Conservation (phyloP, 1,140 invertebrate genomes). For the Macrocentrus cingulum region DNA sequence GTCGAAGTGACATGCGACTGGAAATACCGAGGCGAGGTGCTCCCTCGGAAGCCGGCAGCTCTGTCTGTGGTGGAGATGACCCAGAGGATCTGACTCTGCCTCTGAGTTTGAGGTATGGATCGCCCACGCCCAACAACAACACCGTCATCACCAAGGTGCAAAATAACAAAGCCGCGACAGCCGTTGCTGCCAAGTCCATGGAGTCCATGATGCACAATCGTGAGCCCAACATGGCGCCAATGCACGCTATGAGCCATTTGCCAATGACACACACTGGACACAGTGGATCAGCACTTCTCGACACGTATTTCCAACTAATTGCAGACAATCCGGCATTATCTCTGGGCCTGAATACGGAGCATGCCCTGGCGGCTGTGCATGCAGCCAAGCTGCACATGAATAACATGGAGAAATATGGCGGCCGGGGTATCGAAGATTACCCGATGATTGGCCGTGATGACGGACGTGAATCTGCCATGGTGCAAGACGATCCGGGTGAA, state of each 20-base stretch:
- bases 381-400: slow-evolving; percentile 72
- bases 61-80: slow-evolving; percentile 74
- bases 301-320: slow-evolving; percentile 83
- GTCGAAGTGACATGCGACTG: slow-evolving; percentile 74
- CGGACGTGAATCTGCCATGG: slow-evolving; percentile 37
- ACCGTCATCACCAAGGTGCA: slow-evolving; percentile 54
- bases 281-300: slow-evolving; percentile 73
- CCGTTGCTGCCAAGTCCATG: slow-evolving; percentile 64
- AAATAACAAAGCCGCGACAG: slow-evolving; percentile 35
- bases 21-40: slow-evolving; percentile 66
- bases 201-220: slow-evolving; percentile 59
- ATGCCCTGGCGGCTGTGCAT: slow-evolving; percentile 61
- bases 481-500: slow-evolving; percentile 46
- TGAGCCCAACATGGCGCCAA: slow-evolving; percentile 57
- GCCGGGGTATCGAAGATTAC: slow-evolving; percentile 47
- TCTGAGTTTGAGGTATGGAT: slow-evolving; percentile 52
- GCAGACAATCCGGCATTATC: slow-evolving; percentile 72
- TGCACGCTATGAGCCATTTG: slow-evolving; percentile 36
- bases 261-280: slow-evolving; percentile 50
- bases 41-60: slow-evolving; percentile 69
- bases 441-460: slow-evolving; percentile 52
- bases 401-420: slow-evolving; percentile 60
- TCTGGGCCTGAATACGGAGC: slow-evolving; percentile 60
- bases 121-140: slow-evolving; percentile 53
- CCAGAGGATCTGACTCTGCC: slow-evolving; percentile 77